Evolutionary conservation across 2,888 invertebrate species (phyloP).

Genomic region (Dryobota labecula): DNA sequence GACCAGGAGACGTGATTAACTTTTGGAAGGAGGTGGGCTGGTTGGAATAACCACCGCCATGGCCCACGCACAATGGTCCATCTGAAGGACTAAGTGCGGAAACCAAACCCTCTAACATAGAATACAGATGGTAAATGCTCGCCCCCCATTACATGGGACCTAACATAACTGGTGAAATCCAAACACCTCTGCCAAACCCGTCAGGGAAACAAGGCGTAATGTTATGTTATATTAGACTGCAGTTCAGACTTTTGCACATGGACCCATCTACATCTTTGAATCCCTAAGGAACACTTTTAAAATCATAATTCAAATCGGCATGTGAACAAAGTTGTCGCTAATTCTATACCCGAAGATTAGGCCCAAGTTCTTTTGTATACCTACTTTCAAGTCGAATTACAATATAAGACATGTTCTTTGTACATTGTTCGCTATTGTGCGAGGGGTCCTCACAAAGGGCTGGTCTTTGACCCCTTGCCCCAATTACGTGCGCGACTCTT

Average conservation of each 20-base stretch:
- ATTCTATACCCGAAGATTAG: conserved; percentile 53
- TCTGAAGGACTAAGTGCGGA: no score
- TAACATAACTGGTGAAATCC: background rate
- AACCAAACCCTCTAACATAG: no score
- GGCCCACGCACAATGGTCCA: no score
- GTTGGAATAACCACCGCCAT: no score
- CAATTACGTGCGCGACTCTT: conserved; percentile 73
- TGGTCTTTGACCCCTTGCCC: conserved; percentile 83
- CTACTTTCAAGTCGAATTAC: conserved; percentile 58
- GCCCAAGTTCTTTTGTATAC: conserved; percentile 52
- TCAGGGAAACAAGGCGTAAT: background rate
- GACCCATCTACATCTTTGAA: background rate
- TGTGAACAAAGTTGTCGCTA: conserved; percentile 40
- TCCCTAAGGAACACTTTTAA: background rate
- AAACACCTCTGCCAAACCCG: background rate
- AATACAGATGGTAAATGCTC: no score
- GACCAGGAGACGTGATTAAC: no score
- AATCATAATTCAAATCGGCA: conserved; percentile 37
- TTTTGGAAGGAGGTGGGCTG: no score
- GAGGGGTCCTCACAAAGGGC: conserved; percentile 72
- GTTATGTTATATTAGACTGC: background rate
- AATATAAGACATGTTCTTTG: conserved; percentile 64
- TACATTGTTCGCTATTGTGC: conserved; percentile 66
- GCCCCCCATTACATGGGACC: background rate
- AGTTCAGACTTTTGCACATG: conserved; percentile 14